Evolutionary conservation across 2,113 vertebrate genomes (phyloP), one percentile per base, ranked within the genome.

Genomic region (Leuciscus idus): DNA sequence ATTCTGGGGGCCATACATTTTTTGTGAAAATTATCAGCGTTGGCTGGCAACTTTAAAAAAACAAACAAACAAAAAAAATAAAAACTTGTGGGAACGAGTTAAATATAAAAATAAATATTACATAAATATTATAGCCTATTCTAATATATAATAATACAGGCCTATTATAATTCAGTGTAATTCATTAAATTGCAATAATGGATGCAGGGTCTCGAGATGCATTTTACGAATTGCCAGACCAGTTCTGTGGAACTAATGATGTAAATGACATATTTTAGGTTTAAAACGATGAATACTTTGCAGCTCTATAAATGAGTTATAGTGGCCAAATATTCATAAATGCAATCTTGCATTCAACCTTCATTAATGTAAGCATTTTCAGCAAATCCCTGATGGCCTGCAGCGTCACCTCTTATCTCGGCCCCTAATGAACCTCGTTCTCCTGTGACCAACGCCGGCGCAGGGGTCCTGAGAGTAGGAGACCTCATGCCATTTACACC

Each of bases 401-500:
- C 50, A 52, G 50, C 91, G 89, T 93, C 91, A 92, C 91, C 93
- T 93, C 90, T 92, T 84, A 88, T 92, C 91, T 92, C 86, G 87
- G 88, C 87, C 89, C 83, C 90, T 95, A 94, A 95, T 93, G 92
- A 94, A 92, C 76, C 92, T 92, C 89, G 88, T 85, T 75, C 92
- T 90, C 92, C 91, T 91, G 74, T 92, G 92, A 93, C 89, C 90
- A 91, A 81, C 87, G 89, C 86, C 87, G 91, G 92, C 88, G 92
- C 89, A 92, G 89, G 91, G 94, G 92, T 93, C 92, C 92, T 94
- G 93, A 94, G 89, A 90, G 91, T 92, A 90, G 90, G 89, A 89
- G 88, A 92, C 85, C 87, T 81, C 74, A 84, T 33, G 91, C 91
- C 86, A 83, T 92, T 90, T 89, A 86, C 86, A 91, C 90, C 89